Conservation (phyloP, 1,140 invertebrate genomes). For the Venustaconcha ellipsiformis region DNA sequence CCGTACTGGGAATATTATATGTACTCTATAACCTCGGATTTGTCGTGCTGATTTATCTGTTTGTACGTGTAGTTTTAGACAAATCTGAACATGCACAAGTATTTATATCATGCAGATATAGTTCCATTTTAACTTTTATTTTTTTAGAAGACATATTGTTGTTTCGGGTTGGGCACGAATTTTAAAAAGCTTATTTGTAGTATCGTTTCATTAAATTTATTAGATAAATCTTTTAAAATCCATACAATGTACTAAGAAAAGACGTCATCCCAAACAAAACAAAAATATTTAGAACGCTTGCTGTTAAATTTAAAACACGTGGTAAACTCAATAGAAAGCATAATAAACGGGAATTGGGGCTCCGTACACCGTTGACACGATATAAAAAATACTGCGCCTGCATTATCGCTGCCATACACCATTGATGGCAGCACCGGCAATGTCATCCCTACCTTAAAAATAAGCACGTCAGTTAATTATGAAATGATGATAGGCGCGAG, state of each 20-base stretch:
- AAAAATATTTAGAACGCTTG: too few relatives aligned
- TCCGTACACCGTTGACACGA: too few relatives aligned
- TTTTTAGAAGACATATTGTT: background rate
- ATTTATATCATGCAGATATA: background rate
- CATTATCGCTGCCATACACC: too few relatives aligned
- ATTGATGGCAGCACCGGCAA: too few relatives aligned
- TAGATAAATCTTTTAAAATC: background rate
- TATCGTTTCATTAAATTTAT: background rate
- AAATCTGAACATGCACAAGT: background rate
- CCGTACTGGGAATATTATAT: conserved; percentile 54
- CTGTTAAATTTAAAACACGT: too few relatives aligned
- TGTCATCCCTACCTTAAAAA: too few relatives aligned
- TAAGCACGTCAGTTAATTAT: too few relatives aligned
- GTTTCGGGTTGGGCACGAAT: background rate
- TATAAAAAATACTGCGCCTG: too few relatives aligned
- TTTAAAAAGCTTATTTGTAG: background rate
- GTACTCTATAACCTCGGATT: conserved; percentile 65
- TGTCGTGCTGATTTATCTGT: conserved; percentile 62
- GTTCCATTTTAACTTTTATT: conserved; percentile 1
- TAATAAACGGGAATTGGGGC: too few relatives aligned
- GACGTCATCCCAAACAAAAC: too few relatives aligned
- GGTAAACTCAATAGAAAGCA: too few relatives aligned
- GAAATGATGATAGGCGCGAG: too few relatives aligned
- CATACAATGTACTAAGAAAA: background rate
- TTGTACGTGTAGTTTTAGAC: conserved; percentile 47